Percentiles rank a stretch among this genome's conserved stretches.
Conservation (phyloP, 2,113 vertebrate species). For the Lucifuga dentata region DNA sequence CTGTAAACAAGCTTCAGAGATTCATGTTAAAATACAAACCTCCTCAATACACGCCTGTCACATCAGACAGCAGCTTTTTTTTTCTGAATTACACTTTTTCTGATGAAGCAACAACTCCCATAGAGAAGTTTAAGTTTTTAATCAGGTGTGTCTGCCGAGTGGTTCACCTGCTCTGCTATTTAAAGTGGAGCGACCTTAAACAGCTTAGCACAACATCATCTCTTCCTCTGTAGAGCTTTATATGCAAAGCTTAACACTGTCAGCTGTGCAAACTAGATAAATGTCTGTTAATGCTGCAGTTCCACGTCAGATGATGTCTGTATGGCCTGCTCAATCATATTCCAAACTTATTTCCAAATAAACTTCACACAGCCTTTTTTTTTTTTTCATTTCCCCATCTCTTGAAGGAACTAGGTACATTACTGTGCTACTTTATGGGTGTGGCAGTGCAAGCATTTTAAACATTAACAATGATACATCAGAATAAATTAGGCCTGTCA, state of each 20-base stretch:
- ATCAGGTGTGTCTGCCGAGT: conserved; percentile 69
- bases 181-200: conserved; percentile 75
- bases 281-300: conserved; percentile 54
- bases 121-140: conserved; percentile 68
- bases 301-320: conserved; percentile 52
- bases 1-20: conserved; percentile 82
- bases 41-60: conserved; percentile 62
- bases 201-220: conserved; percentile 72
- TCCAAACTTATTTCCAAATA: conserved; percentile 33
- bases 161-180: conserved; percentile 70
- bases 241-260: conserved; percentile 73
- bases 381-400: conserved; percentile 46
- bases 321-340: conserved; percentile 48
- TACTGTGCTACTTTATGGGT: conserved; percentile 64
- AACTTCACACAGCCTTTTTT: conserved; percentile 4
- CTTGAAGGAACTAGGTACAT: conserved; percentile 66
- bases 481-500: conserved; percentile 76
- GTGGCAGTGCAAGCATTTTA: conserved; percentile 73
- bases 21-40: conserved; percentile 62
- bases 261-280: conserved; percentile 75
- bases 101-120: conserved; percentile 50
- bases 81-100: conserved; percentile 50
- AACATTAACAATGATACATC: conserved; percentile 81
- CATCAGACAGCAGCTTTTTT: conserved; percentile 33
- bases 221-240: conserved; percentile 44